Percentiles rank a stretch among this genome's conserved stretches.
Evolutionary conservation across 2,113 vertebrate species (phyloP).

Genomic region (Coturnix japonica): DNA sequence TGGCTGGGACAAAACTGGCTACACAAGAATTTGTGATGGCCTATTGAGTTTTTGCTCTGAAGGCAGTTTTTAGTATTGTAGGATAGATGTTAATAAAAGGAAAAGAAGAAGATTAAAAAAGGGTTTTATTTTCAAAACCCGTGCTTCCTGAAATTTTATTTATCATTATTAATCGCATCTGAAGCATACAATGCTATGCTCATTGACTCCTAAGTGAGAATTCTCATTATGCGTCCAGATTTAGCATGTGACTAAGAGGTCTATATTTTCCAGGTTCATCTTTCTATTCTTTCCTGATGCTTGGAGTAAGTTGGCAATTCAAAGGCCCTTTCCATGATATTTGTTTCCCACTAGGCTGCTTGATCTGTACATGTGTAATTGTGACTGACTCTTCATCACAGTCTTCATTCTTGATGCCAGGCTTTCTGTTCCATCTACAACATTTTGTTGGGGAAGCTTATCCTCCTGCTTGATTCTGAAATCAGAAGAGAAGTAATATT

Average conservation of each 20-base stretch:
- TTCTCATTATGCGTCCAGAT: not conserved
- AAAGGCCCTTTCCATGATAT: not conserved
- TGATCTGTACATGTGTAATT: not conserved
- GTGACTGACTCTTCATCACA: not conserved
- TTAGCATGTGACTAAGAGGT: not conserved
- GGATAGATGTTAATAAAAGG: not conserved
- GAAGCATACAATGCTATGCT: not conserved
- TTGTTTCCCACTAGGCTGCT: constrained; percentile 4
- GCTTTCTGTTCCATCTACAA: not conserved
- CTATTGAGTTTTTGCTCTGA: not conserved
- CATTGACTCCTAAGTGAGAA: not conserved
- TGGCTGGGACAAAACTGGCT: not conserved
- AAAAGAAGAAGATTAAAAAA: not conserved
- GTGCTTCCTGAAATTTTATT: not conserved
- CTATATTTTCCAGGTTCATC: not conserved
- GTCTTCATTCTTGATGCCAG: constrained; percentile 21
- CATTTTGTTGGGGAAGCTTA: constrained; percentile 16
- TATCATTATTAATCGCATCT: not conserved
- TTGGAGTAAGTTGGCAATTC: not conserved
- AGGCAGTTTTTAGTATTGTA: not conserved
- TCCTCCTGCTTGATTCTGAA: constrained; percentile 6
- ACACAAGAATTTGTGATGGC: not conserved
- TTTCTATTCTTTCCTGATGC: not conserved
- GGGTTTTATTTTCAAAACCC: not conserved
- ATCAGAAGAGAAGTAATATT: not conserved